Conservation (phyloP, 2,888 invertebrate genomes). For the Aleiodes leptofemur region DNA sequence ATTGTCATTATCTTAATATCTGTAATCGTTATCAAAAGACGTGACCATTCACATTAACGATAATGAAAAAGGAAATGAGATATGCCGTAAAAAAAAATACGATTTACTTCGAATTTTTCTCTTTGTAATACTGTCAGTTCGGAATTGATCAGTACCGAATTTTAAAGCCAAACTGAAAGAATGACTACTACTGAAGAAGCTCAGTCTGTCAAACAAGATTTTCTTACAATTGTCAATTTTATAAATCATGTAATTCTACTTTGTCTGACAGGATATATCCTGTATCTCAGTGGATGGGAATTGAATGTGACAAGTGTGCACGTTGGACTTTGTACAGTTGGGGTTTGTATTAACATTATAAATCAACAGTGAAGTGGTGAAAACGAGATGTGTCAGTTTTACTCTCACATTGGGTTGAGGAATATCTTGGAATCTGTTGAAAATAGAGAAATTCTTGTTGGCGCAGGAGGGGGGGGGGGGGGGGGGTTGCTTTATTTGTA, state of each 20-base stretch:
- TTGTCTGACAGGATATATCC: conserved; percentile 55
- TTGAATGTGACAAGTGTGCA: conserved; percentile 51
- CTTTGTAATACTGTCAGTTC: conserved; percentile 15
- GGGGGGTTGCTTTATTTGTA: background rate
- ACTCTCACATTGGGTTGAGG: background rate
- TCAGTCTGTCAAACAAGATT: conserved; percentile 26
- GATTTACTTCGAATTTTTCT: background rate
- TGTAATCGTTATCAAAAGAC: conserved; percentile 7
- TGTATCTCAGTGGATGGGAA: conserved; percentile 50
- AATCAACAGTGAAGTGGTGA: background rate
- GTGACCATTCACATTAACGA: conserved; percentile 19
- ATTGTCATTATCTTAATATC: conserved; percentile 9
- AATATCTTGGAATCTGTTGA: background rate
- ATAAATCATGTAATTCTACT: conserved; percentile 59
- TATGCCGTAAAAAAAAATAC: background rate
- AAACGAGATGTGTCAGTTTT: background rate
- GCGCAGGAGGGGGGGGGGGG: no score
- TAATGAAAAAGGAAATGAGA: background rate
- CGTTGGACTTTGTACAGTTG: conserved; percentile 58
- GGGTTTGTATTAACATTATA: conserved; percentile 48
- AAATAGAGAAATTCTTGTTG: background rate
- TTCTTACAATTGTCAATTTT: conserved; percentile 48
- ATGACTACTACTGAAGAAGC: conserved; percentile 4
- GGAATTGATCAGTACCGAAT: background rate
- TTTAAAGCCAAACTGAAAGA: conserved; percentile 1